A percentile compares a stretch with the other conserved stretches of the same genome.
Conservation (phyloP, 2,113 vertebrate species). For the Peromyscus maniculatus region DNA sequence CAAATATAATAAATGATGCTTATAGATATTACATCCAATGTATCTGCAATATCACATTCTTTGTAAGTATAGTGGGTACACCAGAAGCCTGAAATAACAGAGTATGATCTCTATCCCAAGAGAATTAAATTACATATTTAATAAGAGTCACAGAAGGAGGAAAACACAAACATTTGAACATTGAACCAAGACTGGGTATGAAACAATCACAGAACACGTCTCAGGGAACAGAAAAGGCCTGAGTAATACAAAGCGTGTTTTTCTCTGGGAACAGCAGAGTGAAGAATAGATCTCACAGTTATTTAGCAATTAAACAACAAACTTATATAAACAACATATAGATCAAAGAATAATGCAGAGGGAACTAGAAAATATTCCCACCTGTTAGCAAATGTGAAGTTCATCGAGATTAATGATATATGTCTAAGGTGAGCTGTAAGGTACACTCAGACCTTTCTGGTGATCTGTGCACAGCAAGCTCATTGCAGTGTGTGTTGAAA, state of each 20-base stretch:
- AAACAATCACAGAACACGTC: background rate
- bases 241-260: background rate
- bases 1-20: background rate
- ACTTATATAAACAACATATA: background rate
- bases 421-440: background rate
- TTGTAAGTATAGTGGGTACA: background rate
- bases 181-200: background rate
- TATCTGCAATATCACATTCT: background rate
- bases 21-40: background rate
- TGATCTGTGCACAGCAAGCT: background rate
- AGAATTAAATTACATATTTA: constrained; percentile 1
- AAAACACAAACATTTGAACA: background rate
- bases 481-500: background rate
- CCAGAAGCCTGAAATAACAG: background rate
- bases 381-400: background rate
- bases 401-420: background rate
- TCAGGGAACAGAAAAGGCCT: background rate
- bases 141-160: background rate
- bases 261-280: background rate
- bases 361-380: constrained; percentile 2
- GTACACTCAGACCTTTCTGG: background rate
- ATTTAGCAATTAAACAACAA: background rate
- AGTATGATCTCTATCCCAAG: background rate
- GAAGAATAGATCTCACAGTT: background rate
- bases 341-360: background rate